These are phyloP conservation scores for Dromas ardeola DNA, from an alignment of 2,113 vertebrate species.

Conservation along the genomic window DNA sequence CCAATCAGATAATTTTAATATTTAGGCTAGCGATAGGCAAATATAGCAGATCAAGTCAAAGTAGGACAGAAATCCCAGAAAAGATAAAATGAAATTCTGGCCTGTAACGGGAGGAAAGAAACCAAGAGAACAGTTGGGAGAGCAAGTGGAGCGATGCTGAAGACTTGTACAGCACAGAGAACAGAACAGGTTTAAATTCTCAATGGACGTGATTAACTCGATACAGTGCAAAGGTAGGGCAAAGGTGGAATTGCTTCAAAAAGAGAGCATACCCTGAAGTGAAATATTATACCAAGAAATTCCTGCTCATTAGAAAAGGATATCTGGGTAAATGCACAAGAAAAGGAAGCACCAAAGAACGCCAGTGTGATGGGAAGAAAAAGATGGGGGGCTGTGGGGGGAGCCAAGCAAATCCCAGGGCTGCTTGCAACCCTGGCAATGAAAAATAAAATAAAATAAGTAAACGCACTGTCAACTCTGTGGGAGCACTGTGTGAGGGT, in stretches of 20 bases:
- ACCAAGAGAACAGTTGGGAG: not conserved
- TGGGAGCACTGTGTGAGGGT: not conserved
- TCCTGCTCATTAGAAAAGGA: not conserved
- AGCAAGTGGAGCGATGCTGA: conserved; percentile 30
- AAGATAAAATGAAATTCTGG: conserved; percentile 7
- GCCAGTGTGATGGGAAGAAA: not conserved
- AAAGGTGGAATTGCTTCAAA: conserved; percentile 56
- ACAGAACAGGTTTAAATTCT: conserved; percentile 45
- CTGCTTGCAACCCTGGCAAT: not conserved
- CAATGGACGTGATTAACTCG: conserved; percentile 43
- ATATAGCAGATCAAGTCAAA: conserved; percentile 34
- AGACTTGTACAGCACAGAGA: conserved; percentile 36
- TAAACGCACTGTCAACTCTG: not conserved
- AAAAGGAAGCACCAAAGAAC: not conserved
- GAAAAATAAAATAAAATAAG: not conserved
- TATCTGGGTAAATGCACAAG: not conserved
- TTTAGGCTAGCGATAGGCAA: conserved; percentile 40
- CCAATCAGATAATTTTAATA: conserved; percentile 22
- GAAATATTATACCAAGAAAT: conserved; percentile 13
- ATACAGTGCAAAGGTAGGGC: conserved; percentile 35
- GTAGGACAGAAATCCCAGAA: conserved; percentile 31
- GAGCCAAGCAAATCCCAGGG: not conserved
- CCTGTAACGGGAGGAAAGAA: not conserved
- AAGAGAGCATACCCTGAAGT: not conserved
- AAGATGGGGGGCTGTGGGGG: not conserved